Base-by-base conservation (phyloP, 2,113 vertebrate species). In the Hypanus sabinus region DNA sequence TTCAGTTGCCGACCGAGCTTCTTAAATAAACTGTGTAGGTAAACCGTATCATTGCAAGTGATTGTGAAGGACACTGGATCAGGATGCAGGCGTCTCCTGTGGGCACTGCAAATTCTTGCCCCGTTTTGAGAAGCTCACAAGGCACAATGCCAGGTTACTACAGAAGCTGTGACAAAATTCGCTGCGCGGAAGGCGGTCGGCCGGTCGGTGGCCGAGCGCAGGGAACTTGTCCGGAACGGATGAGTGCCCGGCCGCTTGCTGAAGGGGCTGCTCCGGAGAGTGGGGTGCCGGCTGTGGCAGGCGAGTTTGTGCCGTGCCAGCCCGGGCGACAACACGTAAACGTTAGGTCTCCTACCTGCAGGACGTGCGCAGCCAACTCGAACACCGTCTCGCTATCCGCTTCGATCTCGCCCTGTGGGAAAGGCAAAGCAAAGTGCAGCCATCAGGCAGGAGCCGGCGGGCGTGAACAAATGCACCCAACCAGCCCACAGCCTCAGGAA, bases 381-480 rank as follows among this genome's bases (percentile, higher is more conserved):
- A 99, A 99, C 93, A 98, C 96, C 71, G 98, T 96, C 94, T 96
- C 98, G 18, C 98, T 99, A 94, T 98, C 97, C 94, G 98, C 97
- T 94, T 99, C 98, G 57, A 98, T 98, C 83, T 96, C 97, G 33
- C 98, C 98, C 99, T 99, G 97, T 20, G 27, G 46, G 93, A 11
- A 90, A 95, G 94, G 95, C 94, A 95, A 87, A 65, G 94, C 75
- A 95, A 83, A 94, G 55, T 10, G 27, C 22, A 85, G 55, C 4
- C 83, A 87, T 57, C 83, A 30, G 11, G 79, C 36, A 81, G 7
- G 1, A 11, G 81, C 46, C 24, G 80, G 18, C 80, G 0, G 6
- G 3, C 46, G 46, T 46, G 46, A 46, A 46, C 46, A 46, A 46
- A 46, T 46, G 46, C 68, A 18, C 68, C 68, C 68, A 70, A 1